A percentile compares a stretch with the other conserved stretches of the same genome.
These are phyloP conservation scores for Pantelozetes paolii DNA, from an alignment of 2,888 invertebrate genomes.

Conservation along the genomic window DNA sequence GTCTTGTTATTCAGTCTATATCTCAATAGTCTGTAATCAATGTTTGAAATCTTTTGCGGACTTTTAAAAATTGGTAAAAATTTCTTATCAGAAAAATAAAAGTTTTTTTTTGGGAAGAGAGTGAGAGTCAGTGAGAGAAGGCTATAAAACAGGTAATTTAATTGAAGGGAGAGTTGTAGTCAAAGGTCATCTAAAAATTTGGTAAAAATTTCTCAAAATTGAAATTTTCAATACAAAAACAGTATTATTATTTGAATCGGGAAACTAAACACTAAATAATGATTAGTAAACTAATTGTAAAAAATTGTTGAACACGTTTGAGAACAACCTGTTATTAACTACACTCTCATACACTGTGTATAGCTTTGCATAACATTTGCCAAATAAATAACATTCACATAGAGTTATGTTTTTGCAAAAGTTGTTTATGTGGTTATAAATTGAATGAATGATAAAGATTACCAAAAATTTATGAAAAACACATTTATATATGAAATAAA, in stretches of 20 bases:
- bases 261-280: constrained; percentile 6
- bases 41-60: no score
- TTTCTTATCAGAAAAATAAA: no score
- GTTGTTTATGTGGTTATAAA: constrained; percentile 19
- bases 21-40: no score
- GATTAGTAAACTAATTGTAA: constrained; percentile 14
- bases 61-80: no score
- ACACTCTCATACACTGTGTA: background rate
- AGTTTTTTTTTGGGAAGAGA: no score
- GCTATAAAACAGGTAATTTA: no score
- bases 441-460: constrained; percentile 14
- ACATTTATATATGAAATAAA: constrained; percentile 4
- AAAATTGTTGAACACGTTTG: constrained; percentile 19
- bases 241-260: background rate
- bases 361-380: constrained; percentile 2
- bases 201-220: background rate
- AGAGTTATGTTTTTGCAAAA: background rate
- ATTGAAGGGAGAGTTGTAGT: no score
- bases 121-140: no score
- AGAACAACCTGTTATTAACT: constrained; percentile 25
- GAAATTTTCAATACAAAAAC: background rate
- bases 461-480: constrained; percentile 2
- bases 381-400: background rate
- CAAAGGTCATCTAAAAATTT: background rate
- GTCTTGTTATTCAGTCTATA: no score